Evolutionary conservation across 2,888 invertebrate species (phyloP).

Genomic region (Dasypolia templi): DNA sequence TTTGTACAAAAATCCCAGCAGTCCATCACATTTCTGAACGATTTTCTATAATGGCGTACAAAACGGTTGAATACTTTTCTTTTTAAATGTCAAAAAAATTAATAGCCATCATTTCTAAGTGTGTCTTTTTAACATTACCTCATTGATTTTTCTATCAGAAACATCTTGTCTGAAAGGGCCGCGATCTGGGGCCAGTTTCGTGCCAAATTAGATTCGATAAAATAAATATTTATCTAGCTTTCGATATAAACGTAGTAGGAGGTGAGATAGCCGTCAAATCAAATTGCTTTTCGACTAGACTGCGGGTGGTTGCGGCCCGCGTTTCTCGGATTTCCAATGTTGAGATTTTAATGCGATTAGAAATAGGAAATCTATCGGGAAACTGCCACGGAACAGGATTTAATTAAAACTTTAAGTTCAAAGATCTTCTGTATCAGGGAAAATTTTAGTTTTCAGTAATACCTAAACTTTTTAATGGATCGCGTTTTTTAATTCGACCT

Average conservation of each 20-base stretch:
- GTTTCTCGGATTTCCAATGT: slow-evolving; percentile 80
- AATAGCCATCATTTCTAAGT: slow-evolving; percentile 1
- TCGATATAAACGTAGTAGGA: slow-evolving; percentile 90
- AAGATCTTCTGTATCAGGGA: slow-evolving; percentile 42
- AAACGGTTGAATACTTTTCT: slow-evolving; percentile 19
- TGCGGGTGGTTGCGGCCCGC: slow-evolving; percentile 82
- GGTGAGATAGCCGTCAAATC: slow-evolving; percentile 89
- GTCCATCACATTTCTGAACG: slow-evolving; percentile 60
- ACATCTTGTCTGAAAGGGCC: slow-evolving; percentile 71
- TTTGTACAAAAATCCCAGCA: slow-evolving; percentile 64
- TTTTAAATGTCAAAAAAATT: background rate
- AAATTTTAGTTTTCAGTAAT: slow-evolving; percentile 24
- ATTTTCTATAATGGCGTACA: slow-evolving; percentile 52
- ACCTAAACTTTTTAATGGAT: slow-evolving; percentile 24
- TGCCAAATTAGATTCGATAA: slow-evolving; percentile 90
- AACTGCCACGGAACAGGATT: slow-evolving; percentile 52
- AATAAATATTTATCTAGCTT: slow-evolving; percentile 90
- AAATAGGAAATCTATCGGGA: slow-evolving; percentile 66
- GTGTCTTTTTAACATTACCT: slow-evolving; percentile 36
- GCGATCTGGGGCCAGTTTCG: slow-evolving; percentile 80
- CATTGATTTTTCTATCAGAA: slow-evolving; percentile 54
- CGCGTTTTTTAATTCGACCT: slow-evolving; percentile 14
- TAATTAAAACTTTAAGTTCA: slow-evolving; percentile 53
- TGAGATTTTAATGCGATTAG: slow-evolving; percentile 72
- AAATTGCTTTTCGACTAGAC: slow-evolving; percentile 87